Evolutionary conservation across 2,797 vertebrate genomes (phyloP).

Genomic region (Dendrocincla tyrannina): DNA sequence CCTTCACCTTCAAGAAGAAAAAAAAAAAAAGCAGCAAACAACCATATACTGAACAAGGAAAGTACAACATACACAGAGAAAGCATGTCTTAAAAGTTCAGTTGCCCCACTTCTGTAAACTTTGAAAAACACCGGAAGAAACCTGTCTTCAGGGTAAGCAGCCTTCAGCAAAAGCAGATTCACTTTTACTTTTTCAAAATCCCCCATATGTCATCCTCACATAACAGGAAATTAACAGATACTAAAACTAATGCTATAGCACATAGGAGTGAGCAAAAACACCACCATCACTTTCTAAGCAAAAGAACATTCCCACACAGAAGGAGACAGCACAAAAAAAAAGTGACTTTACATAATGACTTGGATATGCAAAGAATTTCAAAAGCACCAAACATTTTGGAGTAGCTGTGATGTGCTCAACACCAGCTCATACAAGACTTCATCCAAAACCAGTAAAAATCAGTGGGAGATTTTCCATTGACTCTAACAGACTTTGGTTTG

Average conservation of each 20-base stretch:
- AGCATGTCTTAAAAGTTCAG: not conserved
- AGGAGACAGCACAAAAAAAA: not conserved
- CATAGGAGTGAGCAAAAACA: not conserved
- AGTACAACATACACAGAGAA: not conserved
- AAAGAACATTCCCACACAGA: not conserved
- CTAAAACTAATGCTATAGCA: not conserved
- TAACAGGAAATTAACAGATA: not conserved
- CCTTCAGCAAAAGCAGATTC: not conserved
- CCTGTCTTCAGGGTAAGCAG: not conserved
- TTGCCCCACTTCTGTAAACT: not conserved
- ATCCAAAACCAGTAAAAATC: conserved; percentile 34
- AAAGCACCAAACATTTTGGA: not conserved
- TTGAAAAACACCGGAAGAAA: not conserved
- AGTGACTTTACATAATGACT: not conserved
- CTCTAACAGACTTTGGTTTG: not conserved
- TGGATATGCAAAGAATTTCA: conserved; percentile 31
- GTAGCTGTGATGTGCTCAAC: not conserved
- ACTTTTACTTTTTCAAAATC: not conserved
- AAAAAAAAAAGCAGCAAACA: not conserved
- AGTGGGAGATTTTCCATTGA: not conserved
- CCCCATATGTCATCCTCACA: not conserved
- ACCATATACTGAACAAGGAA: not conserved
- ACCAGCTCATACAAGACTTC: not conserved
- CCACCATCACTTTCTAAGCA: not conserved
- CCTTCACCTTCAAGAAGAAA: not conserved